Conservation (phyloP, 2,888 invertebrate genomes). For the Pomacea canaliculata region DNA sequence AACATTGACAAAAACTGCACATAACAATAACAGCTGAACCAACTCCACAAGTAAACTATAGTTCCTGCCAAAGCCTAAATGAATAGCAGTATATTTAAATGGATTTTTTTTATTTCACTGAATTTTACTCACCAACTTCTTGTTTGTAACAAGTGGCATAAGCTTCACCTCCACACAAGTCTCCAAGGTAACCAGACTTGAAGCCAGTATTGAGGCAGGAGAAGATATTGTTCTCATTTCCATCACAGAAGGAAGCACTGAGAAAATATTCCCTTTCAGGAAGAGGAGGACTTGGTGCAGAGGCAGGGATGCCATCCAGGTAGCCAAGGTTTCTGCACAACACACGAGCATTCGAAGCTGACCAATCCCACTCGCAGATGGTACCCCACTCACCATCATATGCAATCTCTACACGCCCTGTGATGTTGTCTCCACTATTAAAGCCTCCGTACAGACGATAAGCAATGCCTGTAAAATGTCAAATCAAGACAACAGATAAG, state of each 20-base stretch:
- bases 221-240: constrained; percentile 49
- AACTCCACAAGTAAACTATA: no score
- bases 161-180: constrained; percentile 54
- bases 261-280: constrained; percentile 31
- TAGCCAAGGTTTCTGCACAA: constrained; percentile 54
- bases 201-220: constrained; percentile 61
- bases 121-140: constrained; percentile 47
- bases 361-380: constrained; percentile 59
- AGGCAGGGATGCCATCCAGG: constrained; percentile 51
- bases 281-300: constrained; percentile 29
- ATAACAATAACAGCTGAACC: no score
- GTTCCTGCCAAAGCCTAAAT: no score
- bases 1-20: no score
- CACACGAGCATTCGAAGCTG: constrained; percentile 52
- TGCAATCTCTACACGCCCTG: constrained; percentile 60
- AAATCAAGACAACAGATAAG: background rate
- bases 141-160: constrained; percentile 55
- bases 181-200: constrained; percentile 45
- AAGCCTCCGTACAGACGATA: constrained; percentile 48
- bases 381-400: constrained; percentile 55
- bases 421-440: constrained; percentile 15
- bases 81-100: no score
- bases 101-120: no score
- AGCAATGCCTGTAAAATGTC: constrained; percentile 39
- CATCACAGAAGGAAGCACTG: constrained; percentile 54